phyloP scores from a whole-genome alignment of 1,140 invertebrate genomes.

The Leptopilina boulardi region DNA sequence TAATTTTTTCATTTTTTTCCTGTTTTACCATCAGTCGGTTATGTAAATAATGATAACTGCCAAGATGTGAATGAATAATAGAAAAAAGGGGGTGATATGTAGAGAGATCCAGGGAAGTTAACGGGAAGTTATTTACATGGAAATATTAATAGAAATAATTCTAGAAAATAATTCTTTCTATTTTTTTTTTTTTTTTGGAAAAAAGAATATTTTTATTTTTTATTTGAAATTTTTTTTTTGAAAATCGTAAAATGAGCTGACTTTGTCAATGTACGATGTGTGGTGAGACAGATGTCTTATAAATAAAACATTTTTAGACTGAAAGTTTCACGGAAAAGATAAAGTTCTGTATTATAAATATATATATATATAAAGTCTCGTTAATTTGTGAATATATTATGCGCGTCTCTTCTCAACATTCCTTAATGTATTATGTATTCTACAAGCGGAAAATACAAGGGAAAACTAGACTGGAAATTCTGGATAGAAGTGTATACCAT shows the following conservation, averaged over 20 bases:
- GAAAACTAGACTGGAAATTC: not conserved
- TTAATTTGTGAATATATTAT: constrained; percentile 15
- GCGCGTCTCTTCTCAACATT: not conserved
- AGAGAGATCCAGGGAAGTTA: too few species aligned
- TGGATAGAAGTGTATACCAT: not conserved
- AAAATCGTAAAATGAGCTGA: not conserved
- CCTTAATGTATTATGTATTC: constrained; percentile 17
- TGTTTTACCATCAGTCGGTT: too few species aligned
- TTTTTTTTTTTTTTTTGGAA: too few species aligned
- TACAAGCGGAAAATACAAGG: not conserved
- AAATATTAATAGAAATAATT: too few species aligned
- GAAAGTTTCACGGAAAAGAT: not conserved
- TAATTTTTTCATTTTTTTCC: too few species aligned
- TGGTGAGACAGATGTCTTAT: not conserved
- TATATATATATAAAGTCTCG: not conserved
- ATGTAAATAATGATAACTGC: too few species aligned
- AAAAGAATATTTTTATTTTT: too few species aligned
- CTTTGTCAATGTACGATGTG: not conserved
- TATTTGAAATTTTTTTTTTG: not conserved
- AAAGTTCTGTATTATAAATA: not conserved
- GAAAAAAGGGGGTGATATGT: too few species aligned
- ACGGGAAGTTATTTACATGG: too few species aligned
- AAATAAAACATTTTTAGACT: constrained; percentile 18
- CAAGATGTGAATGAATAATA: too few species aligned
- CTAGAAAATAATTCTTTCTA: too few species aligned